Evolutionary conservation across 2,888 invertebrate genomes (phyloP), one percentile per base, ranked within the genome.

Genomic region (Oxycera nigricornis): DNA sequence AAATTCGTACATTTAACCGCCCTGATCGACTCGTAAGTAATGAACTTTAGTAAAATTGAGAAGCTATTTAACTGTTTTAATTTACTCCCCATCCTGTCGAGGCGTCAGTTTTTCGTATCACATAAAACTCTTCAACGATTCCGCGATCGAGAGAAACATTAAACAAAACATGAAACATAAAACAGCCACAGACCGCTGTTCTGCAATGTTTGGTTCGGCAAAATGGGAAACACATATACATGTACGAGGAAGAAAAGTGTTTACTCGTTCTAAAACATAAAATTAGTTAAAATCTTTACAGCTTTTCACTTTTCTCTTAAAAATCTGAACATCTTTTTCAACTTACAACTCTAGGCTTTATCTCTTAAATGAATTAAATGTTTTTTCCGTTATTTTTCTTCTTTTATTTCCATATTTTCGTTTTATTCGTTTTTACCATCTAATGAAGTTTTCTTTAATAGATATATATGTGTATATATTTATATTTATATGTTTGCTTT

Each of bases 311-410:
- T n/a, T 4, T 30, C 28, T n/a, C 30, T 30, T 59, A 28, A 59
- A 55, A 28, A 59, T 59, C 59, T 59, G 59, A 59, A 59, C 30
- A 11, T 59, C 26, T 30, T 59, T 30, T 14, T 59, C 24, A 55
- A 9, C 67, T 67, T 67, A 67, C 67, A 46, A 20, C n/a, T 46
- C 46, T 67, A 59, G n/a, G n/a, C 70, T 68, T 68, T 68, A 74
- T 74, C 74, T 74, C 74, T 72, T 74, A 74, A 74, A 72, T 72
- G 74, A 74, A 39, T 74, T 61, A 72, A 74, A 74, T 55, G 24
- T 30, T 28, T 70, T 61, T 50, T 65, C 31, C 17, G 6, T 17
- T 31, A 35, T 62, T 22, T 3, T 24, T 35, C 17, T 72, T 52
- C 31, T 68, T 62, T 1, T 35, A 35, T 62, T 57, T 57, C 14